Conservation (phyloP, 2,888 invertebrate species). For the Periphyllus acericola region DNA sequence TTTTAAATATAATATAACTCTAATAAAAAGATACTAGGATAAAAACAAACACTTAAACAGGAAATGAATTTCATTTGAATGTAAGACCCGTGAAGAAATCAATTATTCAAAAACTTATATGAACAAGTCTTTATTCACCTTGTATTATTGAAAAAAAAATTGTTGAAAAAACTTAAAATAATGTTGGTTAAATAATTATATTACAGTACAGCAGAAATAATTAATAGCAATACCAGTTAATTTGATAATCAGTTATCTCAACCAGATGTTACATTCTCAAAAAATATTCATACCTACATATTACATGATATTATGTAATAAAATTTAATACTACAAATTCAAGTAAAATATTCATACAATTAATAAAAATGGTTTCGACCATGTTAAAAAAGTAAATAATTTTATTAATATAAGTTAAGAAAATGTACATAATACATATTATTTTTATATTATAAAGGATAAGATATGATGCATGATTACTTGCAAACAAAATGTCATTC, state of each 20-base stretch:
- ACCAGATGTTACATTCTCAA: neutral
- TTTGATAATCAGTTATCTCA: neutral
- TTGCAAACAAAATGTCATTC: conserved; percentile 36
- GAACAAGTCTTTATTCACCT: too few species aligned
- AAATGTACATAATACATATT: neutral
- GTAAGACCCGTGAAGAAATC: too few species aligned
- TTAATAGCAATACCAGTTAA: too few species aligned
- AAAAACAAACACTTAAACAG: too few species aligned
- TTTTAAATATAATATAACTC: too few species aligned
- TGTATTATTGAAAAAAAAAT: too few species aligned
- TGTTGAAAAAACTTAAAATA: too few species aligned
- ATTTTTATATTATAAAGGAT: conserved; percentile 10
- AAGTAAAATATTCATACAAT: neutral
- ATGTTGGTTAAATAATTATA: too few species aligned
- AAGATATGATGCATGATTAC: neutral
- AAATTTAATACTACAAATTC: neutral
- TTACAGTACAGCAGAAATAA: too few species aligned
- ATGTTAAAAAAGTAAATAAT: neutral
- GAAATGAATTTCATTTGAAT: too few species aligned
- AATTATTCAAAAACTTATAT: too few species aligned
- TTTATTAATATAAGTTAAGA: neutral
- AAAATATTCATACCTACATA: neutral
- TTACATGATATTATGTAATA: neutral
- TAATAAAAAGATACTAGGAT: too few species aligned
- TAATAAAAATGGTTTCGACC: neutral